These are phyloP conservation scores for Platypus cylindrus DNA, from an alignment of 2,888 invertebrate genomes.

Conservation along the genomic window DNA sequence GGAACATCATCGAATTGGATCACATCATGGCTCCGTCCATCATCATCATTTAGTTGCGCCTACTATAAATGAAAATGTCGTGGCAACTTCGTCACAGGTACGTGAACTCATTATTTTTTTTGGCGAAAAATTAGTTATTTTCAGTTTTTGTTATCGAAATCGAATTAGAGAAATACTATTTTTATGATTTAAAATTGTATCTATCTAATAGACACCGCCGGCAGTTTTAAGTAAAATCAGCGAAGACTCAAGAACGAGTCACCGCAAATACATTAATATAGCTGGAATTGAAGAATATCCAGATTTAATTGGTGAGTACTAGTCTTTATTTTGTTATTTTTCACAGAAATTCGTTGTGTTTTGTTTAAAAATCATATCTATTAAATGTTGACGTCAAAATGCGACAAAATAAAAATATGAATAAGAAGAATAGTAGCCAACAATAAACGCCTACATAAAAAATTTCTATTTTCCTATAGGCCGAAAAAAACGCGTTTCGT, in stretches of 20 bases:
- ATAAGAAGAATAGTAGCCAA: too few species aligned
- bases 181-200: not conserved
- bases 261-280: constrained; percentile 56
- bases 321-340: too few species aligned
- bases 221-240: constrained; percentile 34
- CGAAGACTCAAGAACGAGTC: constrained; percentile 39
- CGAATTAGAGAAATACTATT: not conserved
- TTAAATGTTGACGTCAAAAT: too few species aligned
- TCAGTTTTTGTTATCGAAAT: not conserved
- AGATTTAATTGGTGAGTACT: constrained; percentile 39
- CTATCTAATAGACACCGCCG: constrained; percentile 7
- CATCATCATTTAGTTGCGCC: constrained; percentile 7
- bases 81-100: constrained; percentile 8
- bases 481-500: constrained; percentile 5
- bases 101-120: constrained; percentile 3
- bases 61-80: constrained; percentile 4
- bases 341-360: too few species aligned
- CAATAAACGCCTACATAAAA: too few species aligned
- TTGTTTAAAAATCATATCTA: too few species aligned
- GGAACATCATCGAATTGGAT: constrained; percentile 35
- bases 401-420: too few species aligned
- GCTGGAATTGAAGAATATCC: constrained; percentile 70
- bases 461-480: constrained; percentile 10
- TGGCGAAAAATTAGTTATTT: not conserved
- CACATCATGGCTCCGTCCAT: constrained; percentile 9